phyloP scores from a whole-genome alignment of 2,888 invertebrate genomes.

The Heliconius charithonia region DNA sequence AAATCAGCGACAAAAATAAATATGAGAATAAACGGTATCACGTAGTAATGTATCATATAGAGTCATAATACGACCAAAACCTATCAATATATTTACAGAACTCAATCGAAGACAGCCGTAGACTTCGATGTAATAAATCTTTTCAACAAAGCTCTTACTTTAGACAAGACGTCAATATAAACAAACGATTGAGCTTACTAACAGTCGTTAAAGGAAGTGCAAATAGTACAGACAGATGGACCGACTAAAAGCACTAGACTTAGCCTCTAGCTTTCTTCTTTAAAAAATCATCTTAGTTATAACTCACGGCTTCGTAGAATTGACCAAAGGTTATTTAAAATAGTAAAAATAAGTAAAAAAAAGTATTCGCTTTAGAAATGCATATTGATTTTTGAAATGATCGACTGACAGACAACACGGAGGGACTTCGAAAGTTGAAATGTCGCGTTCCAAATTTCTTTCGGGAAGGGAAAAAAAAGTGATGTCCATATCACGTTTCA shows the following conservation, averaged over 20 bases:
- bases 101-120: constrained; percentile 27
- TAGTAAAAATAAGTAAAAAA: not conserved
- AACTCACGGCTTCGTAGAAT: not conserved
- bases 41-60: not conserved
- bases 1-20: not conserved
- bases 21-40: not conserved
- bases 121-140: constrained; percentile 38
- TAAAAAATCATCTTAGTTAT: not conserved
- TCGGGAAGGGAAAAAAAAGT: no score
- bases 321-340: not conserved
- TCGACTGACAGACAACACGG: no score
- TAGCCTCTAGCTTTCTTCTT: not conserved
- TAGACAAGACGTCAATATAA: constrained; percentile 38
- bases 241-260: not conserved
- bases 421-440: no score
- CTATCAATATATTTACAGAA: constrained; percentile 21
- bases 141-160: constrained; percentile 34
- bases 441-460: no score
- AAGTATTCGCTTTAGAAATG: no score
- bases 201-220: constrained; percentile 31
- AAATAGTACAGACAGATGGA: constrained; percentile 26
- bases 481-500: no score
- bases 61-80: constrained; percentile 6
- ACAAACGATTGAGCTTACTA: constrained; percentile 34
- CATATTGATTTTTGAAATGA: no score